Percentiles rank a stretch among this genome's conserved stretches.
phyloP scores from a whole-genome alignment of 2,888 invertebrate species.

The Rhaphigaster nebulosa region DNA sequence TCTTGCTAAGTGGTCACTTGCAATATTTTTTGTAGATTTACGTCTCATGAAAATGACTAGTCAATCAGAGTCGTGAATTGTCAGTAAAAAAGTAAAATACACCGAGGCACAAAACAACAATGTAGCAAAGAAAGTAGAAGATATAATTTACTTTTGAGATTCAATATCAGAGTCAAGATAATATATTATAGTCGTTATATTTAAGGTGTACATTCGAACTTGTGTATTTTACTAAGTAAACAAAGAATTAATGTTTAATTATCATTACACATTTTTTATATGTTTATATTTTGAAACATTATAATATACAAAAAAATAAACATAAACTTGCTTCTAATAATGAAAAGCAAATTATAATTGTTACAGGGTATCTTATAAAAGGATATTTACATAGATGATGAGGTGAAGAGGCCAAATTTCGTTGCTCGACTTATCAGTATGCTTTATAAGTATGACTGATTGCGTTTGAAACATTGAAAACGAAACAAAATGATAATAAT shows the following conservation, averaged over 20 bases:
- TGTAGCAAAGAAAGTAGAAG: not conserved
- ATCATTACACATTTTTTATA: not conserved
- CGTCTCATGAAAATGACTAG: not conserved
- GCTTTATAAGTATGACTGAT: not conserved
- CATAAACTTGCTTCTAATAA: not conserved
- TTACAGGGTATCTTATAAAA: not conserved
- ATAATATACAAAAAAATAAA: not conserved
- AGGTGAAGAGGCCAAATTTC: constrained; percentile 52
- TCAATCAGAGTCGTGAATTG: not conserved
- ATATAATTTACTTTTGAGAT: constrained; percentile 15
- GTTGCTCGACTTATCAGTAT: constrained; percentile 46
- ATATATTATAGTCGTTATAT: not conserved
- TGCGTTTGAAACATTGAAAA: not conserved
- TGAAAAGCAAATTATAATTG: constrained; percentile 29
- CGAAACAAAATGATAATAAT: constrained; percentile 11
- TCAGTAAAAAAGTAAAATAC: not conserved
- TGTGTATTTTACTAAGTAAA: not conserved
- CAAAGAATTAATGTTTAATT: not conserved
- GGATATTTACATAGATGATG: constrained; percentile 8
- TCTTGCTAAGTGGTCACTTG: constrained; percentile 3
- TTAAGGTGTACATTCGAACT: not conserved
- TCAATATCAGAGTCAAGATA: not conserved
- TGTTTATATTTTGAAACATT: not conserved
- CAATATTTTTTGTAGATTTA: not conserved
- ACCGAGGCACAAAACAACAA: not conserved